These are phyloP conservation scores for Phortica variegata DNA, from an alignment of 1,140 invertebrate genomes.

Conservation along the genomic window DNA sequence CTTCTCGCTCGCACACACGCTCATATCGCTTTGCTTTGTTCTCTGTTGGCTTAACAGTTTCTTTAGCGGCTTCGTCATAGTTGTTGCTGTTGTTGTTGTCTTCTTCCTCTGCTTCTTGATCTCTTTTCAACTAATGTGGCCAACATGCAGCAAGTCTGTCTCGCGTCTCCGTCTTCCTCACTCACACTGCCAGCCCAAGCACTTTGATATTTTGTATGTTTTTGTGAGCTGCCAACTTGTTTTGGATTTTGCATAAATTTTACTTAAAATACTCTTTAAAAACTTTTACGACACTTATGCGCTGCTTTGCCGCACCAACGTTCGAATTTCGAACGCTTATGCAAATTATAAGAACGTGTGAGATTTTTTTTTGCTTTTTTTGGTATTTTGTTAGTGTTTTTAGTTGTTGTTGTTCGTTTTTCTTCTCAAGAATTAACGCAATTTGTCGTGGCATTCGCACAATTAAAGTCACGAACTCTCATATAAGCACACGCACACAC, in stretches of 20 bases:
- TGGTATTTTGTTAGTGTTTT: neutral
- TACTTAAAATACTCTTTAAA: constrained; percentile 54
- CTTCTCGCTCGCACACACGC: no score
- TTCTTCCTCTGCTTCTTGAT: constrained; percentile 1
- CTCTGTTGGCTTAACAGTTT: no score
- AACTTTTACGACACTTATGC: constrained; percentile 40
- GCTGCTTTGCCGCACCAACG: constrained; percentile 7
- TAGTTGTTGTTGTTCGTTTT: constrained; percentile 3
- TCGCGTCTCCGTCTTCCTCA: constrained; percentile 10
- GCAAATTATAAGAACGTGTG: no score
- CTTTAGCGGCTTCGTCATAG: neutral
- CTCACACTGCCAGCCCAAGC: no score
- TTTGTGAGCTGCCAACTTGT: constrained; percentile 30
- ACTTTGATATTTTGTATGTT: no score
- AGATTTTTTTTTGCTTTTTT: no score
- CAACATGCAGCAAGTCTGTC: constrained; percentile 6
- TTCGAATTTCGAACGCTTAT: no score
- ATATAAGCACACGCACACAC: neutral
- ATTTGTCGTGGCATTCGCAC: constrained; percentile 56
- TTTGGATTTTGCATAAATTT: constrained; percentile 53
- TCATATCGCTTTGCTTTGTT: no score
- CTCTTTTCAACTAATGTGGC: constrained; percentile 27
- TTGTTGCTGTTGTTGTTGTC: constrained; percentile 1
- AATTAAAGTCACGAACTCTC: constrained; percentile 38
- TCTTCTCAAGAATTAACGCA: constrained; percentile 42